Evolutionary conservation across 2,797 vertebrate genomes (phyloP).

Genomic region (Stomatorhinus walkeri): DNA sequence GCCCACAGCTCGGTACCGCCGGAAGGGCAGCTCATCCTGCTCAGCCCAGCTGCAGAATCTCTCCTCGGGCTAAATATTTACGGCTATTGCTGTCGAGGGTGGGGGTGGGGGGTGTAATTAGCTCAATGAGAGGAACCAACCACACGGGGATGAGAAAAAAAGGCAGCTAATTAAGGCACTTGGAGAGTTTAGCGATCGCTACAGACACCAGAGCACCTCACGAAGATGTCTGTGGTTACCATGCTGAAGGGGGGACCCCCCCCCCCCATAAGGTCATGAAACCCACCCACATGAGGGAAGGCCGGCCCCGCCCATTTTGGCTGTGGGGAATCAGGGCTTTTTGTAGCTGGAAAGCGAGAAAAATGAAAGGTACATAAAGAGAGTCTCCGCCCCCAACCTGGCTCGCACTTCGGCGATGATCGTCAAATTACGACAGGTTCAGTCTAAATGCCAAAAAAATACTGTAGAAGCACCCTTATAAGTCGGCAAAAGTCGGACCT

Average conservation of each 20-base stretch:
- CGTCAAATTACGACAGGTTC: background rate
- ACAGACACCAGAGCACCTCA: background rate
- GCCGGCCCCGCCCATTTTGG: background rate
- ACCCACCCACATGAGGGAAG: background rate
- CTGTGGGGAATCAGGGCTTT: background rate
- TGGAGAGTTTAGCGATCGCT: background rate
- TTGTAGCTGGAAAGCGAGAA: background rate
- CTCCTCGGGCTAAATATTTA: conserved; percentile 6
- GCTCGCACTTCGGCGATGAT: background rate
- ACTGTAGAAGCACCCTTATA: background rate
- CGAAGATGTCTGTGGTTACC: background rate
- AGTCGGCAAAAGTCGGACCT: background rate
- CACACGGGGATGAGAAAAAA: background rate
- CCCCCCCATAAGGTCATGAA: background rate
- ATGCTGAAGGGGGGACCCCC: background rate
- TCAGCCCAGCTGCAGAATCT: background rate
- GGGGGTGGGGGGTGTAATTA: background rate
- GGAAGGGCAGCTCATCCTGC: background rate
- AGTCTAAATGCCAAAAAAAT: background rate
- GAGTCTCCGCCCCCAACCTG: background rate
- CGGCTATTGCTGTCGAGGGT: background rate
- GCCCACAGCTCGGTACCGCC: background rate
- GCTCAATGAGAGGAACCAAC: background rate
- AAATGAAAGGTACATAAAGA: background rate
- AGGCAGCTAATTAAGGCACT: background rate